Base-by-base conservation (phyloP, 2,113 vertebrate genomes). In the Nothocercus julius region DNA sequence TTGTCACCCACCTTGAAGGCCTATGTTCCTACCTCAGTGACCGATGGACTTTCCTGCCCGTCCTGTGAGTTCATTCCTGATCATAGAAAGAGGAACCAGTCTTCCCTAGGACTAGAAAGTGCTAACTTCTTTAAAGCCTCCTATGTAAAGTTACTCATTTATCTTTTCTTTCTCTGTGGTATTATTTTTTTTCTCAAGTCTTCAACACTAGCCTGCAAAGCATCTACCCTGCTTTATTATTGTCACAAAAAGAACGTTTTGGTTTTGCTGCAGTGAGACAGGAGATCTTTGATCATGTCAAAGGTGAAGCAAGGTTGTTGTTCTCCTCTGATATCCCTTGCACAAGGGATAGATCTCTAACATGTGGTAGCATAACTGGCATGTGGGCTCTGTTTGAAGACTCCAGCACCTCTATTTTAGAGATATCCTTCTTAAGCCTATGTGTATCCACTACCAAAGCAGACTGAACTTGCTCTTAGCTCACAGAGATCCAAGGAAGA, bases 11-110 rank as follows among this genome's bases (percentile, higher is more conserved):
- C 56, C 27, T 14, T 40, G n/a, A 13, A 45, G 54, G 32, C 18
- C 25, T 53, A 12, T 3, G 0, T 62, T 80, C 19, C 38, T 4
- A 5, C 15, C 6, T 3, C 11, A 19, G 15, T 10, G 27, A 47
- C 15, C 38, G 8, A 25, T 42, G 30, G 27, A 62, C 49, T 44
- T 28, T 21, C 17, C 54, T 64, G 42, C 21, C 22, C 75, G 11
- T 16, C 28, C 19, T 47, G 18, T 62, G 36, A 30, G 7, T 59
- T 77, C 42, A 24, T 13, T 84, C 30, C 42, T 32, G 22, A 84
- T 24, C 45, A 73, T 64, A 36, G 16, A 54, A 59, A 79, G 69
- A 64, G 72, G 42, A 25, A 44, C 11, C 24, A 68, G 15, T 32
- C 7, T 58, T 82, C 34, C 66, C 16, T 15, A 42, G 34, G 28